Conservation (phyloP, 2,888 invertebrate genomes). For the Dromius quadrimaculatus region DNA sequence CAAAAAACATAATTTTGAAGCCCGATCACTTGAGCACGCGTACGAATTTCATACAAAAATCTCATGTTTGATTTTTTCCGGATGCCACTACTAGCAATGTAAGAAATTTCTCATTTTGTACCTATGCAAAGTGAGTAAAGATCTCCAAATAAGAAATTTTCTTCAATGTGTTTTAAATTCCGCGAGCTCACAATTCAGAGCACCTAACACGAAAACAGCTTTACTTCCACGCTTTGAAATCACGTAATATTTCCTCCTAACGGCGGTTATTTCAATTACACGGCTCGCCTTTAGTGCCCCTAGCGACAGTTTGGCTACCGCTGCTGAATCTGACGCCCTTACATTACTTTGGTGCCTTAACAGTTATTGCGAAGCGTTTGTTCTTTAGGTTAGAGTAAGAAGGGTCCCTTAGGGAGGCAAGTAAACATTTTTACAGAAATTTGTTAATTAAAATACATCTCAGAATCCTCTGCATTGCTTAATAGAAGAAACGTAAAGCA, state of each 20-base stretch:
- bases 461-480: too few species aligned
- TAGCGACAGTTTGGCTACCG: constrained; percentile 20
- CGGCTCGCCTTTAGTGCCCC: neutral
- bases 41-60: too few species aligned
- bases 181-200: too few species aligned
- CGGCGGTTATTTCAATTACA: constrained; percentile 23
- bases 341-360: constrained; percentile 4
- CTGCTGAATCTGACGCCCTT: constrained; percentile 21
- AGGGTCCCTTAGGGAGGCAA: neutral
- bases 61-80: too few species aligned
- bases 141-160: too few species aligned
- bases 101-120: too few species aligned
- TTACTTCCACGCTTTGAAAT: constrained; percentile 1
- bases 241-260: constrained; percentile 18
- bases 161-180: too few species aligned
- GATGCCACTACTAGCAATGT: too few species aligned
- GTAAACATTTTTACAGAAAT: neutral
- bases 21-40: too few species aligned
- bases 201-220: too few species aligned
- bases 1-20: too few species aligned
- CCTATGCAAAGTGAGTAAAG: too few species aligned
- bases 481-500: neutral
- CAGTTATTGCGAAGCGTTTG: constrained; percentile 29
- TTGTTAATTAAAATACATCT: neutral
- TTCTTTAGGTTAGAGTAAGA: neutral